Evolutionary conservation across 2,797 vertebrate genomes (phyloP), one percentile per base, ranked within the genome.

Genomic region (Pseudochromis fuscus): DNA sequence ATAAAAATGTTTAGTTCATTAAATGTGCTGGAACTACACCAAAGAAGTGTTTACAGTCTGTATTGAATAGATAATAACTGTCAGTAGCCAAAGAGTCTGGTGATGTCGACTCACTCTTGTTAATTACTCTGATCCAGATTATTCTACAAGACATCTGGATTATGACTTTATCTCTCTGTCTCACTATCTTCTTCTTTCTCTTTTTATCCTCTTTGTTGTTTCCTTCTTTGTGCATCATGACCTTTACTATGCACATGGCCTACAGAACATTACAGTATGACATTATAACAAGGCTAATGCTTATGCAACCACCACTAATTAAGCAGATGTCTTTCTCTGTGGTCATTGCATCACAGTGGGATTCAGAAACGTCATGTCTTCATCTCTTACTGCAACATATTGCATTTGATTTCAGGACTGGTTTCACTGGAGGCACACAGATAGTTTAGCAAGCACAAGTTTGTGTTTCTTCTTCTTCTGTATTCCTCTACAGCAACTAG

Each of bases 101-200:
- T 48, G 1, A 35, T 15, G 19, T 60, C 11, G 16, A 60, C 4
- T 75, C 61, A 53, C 63, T 71, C 49, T 53, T 51, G 59, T 71
- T 79, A 71, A 67, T 85, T 69, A 49, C 57, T 86, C 27, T 60
- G 50, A 84, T 77, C 67, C 75, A 84, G 77, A 83, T 84, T 83
- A 78, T 65, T 35, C 50, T 56, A 46, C 24, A 21, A n/a, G 30
- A 8, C 53, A 56, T 81, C 69, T 77, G 75, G 70, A 82, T 79
- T 75, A 74, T 46, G 57, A 53, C 44, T 70, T 37, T 24, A 31
- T 81, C 70, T 60, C 13, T 61, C 23, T 33, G 49, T 53, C 38
- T 57, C 48, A 61, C 51, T 21, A 28, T 46, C 16, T 21, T 38
- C 16, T 1, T 55, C 3, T 42, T n/a, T 53, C 18, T 24, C 4